Conservation (phyloP, 2,113 vertebrate genomes). For the Salvator merianae region DNA sequence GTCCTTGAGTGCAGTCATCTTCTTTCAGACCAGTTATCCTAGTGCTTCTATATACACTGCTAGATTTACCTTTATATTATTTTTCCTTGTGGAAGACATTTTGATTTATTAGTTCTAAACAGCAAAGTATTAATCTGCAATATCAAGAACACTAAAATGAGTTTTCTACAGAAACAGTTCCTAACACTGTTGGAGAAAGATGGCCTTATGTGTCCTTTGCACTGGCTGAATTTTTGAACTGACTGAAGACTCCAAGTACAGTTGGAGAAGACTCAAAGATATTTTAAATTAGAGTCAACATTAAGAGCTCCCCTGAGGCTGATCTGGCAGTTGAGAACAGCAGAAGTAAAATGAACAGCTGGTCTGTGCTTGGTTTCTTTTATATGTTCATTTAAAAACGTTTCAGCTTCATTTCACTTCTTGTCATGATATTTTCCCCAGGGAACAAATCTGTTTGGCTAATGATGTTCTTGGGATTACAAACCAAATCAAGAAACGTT, state of each 20-base stretch:
- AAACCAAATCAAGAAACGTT: background rate
- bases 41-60: background rate
- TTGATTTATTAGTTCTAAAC: background rate
- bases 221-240: constrained; percentile 34
- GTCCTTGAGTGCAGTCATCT: background rate
- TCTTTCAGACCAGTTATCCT: background rate
- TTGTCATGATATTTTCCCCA: constrained; percentile 5
- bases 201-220: constrained; percentile 27
- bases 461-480: background rate
- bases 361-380: constrained; percentile 7
- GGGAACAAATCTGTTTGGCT: constrained; percentile 3
- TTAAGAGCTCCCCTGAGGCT: constrained; percentile 35
- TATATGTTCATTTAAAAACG: constrained; percentile 18
- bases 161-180: background rate
- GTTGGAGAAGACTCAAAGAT: constrained; percentile 39
- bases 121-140: background rate
- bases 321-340: constrained; percentile 27
- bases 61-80: too few species aligned
- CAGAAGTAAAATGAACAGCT: constrained; percentile 36
- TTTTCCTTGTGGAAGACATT: background rate
- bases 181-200: constrained; percentile 5
- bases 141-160: background rate
- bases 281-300: constrained; percentile 33
- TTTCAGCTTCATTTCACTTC: constrained; percentile 26
- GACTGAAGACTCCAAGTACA: constrained; percentile 27